A percentile compares a stretch with the other conserved stretches of the same genome.
phyloP scores from a whole-genome alignment of 1,140 invertebrate species.

The Papilio helenus region DNA sequence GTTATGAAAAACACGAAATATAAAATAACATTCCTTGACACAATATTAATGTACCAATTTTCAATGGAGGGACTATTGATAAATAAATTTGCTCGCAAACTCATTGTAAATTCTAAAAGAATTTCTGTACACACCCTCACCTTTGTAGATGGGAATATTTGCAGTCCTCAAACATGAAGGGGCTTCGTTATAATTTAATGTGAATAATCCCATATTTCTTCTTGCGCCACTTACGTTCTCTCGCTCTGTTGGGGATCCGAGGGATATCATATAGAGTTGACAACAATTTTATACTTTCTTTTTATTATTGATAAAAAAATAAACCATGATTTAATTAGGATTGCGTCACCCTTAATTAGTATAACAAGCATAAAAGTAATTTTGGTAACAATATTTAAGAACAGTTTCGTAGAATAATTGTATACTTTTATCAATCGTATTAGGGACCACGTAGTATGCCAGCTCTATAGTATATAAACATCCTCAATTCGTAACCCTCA shows the following conservation, averaged over 20 bases:
- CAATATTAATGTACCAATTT: slow-evolving; percentile 11
- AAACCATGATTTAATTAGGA: too few species aligned
- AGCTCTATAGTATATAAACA: slow-evolving; percentile 45
- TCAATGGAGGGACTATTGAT: slow-evolving; percentile 16
- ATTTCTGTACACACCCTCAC: slow-evolving; percentile 31
- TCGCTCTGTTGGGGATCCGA: slow-evolving; percentile 54
- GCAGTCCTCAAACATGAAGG: slow-evolving; percentile 30
- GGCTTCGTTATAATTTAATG: slow-evolving; percentile 66
- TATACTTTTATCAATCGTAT: too few species aligned
- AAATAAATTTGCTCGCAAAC: slow-evolving; percentile 18
- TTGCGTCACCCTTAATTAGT: too few species aligned
- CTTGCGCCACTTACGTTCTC: slow-evolving; percentile 62
- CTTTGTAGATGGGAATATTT: slow-evolving; percentile 34
- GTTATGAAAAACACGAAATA: background rate
- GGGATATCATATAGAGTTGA: slow-evolving; percentile 50
- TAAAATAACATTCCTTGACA: background rate
- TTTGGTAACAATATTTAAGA: too few species aligned
- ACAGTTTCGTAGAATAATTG: too few species aligned
- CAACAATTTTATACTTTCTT: background rate
- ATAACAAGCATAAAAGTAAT: too few species aligned
- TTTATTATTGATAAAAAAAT: background rate
- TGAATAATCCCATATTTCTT: slow-evolving; percentile 70
- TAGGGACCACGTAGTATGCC: slow-evolving; percentile 12
- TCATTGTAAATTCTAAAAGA: slow-evolving; percentile 28
- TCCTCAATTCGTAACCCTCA: slow-evolving; percentile 47